These are phyloP conservation scores for Oryzias sinensis DNA, from an alignment of 2,797 vertebrate genomes.

Conservation along the genomic window DNA sequence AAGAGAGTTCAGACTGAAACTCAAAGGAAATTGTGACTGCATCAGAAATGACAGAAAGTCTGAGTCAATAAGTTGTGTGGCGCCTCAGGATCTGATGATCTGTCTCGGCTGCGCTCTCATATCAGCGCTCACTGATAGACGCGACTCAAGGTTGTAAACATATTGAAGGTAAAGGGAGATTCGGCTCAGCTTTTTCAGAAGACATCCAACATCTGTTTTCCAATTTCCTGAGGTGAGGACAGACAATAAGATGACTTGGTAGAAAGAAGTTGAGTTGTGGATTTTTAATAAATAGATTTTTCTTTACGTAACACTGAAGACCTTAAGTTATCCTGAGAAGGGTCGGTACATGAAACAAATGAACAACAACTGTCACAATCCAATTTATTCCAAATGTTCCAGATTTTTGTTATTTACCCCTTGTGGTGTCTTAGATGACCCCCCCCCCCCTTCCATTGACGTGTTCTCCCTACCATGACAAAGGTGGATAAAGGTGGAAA, in stretches of 20 bases:
- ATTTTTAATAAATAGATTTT: too few species aligned
- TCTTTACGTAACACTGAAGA: too few species aligned
- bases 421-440: too few species aligned
- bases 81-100: constrained; percentile 27
- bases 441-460: too few species aligned
- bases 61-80: constrained; percentile 29
- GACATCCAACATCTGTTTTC: background rate
- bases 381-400: too few species aligned
- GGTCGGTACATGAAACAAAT: too few species aligned
- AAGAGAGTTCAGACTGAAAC: constrained; percentile 44
- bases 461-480: too few species aligned
- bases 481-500: too few species aligned
- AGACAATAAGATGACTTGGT: background rate
- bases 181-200: constrained; percentile 3
- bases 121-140: background rate
- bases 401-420: too few species aligned
- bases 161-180: constrained; percentile 15
- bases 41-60: background rate
- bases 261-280: background rate
- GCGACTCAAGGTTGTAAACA: constrained; percentile 7
- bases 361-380: too few species aligned
- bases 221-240: background rate
- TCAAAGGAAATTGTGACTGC: constrained; percentile 41
- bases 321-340: too few species aligned
- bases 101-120: constrained; percentile 16